phyloP scores from a whole-genome alignment of 2,888 invertebrate species.

The Aphidoletes aphidimyza region DNA sequence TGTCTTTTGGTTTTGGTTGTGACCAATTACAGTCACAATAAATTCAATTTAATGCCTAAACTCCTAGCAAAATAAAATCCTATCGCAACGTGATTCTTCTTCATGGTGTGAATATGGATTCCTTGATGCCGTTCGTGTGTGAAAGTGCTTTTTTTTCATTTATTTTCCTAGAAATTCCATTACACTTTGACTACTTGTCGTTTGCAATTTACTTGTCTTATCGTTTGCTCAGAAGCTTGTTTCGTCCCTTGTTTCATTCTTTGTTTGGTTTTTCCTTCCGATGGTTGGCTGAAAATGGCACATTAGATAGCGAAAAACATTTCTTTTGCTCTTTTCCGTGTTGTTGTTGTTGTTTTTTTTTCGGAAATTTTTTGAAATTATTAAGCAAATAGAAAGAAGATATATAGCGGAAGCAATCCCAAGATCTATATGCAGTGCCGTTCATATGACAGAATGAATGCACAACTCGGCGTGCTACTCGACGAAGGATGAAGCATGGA shows the following conservation, averaged over 20 bases:
- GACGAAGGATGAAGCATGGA: background rate
- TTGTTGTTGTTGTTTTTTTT: background rate
- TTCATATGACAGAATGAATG: background rate
- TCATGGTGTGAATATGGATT: too few species aligned
- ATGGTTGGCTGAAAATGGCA: background rate
- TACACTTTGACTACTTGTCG: constrained; percentile 32
- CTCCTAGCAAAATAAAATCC: background rate
- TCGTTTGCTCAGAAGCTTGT: background rate
- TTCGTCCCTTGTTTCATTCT: background rate
- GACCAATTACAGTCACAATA: constrained; percentile 30
- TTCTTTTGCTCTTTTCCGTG: background rate
- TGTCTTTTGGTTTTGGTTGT: background rate
- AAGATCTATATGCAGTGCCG: background rate
- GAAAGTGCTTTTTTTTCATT: background rate
- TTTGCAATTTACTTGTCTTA: constrained; percentile 13
- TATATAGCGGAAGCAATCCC: background rate
- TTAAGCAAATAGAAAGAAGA: constrained; percentile 16
- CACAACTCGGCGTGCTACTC: background rate
- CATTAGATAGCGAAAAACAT: constrained; percentile 5
- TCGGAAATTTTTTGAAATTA: constrained; percentile 6
- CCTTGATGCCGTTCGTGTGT: too few species aligned
- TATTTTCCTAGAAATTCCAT: constrained; percentile 12
- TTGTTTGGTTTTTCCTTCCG: background rate
- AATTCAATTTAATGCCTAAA: background rate
- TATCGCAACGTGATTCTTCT: too few species aligned